phyloP scores from a whole-genome alignment of 2,888 invertebrate genomes.

The Cremastobaeus sp. region DNA sequence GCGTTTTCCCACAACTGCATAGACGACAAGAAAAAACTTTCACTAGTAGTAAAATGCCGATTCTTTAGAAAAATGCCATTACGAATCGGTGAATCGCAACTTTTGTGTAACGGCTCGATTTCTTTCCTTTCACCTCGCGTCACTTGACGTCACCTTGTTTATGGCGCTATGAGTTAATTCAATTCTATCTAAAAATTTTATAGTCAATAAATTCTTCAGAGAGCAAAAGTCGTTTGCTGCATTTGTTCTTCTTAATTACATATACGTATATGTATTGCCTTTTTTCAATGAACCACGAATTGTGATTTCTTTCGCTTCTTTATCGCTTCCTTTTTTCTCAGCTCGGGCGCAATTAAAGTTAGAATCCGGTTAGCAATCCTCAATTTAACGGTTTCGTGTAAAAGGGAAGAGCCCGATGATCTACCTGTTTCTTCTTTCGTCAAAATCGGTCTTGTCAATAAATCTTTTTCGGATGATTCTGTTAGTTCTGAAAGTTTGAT shows the following conservation, averaged over 20 bases:
- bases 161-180: too few species aligned
- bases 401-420: constrained; percentile 62
- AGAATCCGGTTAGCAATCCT: constrained; percentile 75
- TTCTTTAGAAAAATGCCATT: constrained; percentile 43
- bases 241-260: too few species aligned
- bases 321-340: too few species aligned
- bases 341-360: too few species aligned
- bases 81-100: constrained; percentile 44
- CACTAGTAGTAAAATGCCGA: constrained; percentile 29
- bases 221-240: too few species aligned
- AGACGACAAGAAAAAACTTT: background rate
- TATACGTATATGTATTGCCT: too few species aligned
- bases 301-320: too few species aligned
- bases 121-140: constrained; percentile 42
- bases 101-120: constrained; percentile 22
- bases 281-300: too few species aligned
- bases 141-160: constrained; percentile 23
- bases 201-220: too few species aligned
- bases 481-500: too few species aligned
- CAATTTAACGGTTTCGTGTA: constrained; percentile 69
- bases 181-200: too few species aligned
- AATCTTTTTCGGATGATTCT: constrained; percentile 49
- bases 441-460: constrained; percentile 58
- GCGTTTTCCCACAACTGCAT: too few species aligned
- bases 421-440: constrained; percentile 48